These are phyloP conservation scores for Mellivora capensis DNA, from an alignment of 2,113 vertebrate genomes.

Conservation along the genomic window DNA sequence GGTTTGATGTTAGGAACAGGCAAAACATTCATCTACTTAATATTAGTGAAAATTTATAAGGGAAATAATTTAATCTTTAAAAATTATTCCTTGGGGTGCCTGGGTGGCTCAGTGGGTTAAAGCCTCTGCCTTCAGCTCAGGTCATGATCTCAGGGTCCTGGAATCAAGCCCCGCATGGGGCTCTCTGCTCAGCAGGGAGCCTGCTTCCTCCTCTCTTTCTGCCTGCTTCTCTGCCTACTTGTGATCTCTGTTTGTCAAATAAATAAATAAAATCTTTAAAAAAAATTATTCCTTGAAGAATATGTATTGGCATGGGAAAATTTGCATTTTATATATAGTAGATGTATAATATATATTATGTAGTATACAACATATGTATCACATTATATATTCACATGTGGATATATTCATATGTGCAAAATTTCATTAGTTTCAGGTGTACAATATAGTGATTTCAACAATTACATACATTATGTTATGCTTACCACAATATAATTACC, in stretches of 20 bases:
- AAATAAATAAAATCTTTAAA: not conserved
- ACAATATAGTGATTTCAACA: not conserved
- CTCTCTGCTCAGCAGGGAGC: no score
- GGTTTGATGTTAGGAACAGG: not conserved
- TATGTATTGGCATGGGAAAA: not conserved
- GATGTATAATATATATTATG: no score
- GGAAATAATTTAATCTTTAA: not conserved
- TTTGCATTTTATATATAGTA: not conserved
- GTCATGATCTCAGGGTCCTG: no score
- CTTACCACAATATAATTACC: not conserved
- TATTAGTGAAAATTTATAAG: not conserved
- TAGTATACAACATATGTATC: not conserved
- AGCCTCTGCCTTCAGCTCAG: no score
- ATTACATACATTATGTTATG: not conserved
- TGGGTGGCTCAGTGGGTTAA: no score
- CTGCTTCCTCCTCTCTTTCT: no score
- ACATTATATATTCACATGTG: not conserved
- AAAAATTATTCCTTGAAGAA: not conserved
- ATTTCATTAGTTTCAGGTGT: not conserved
- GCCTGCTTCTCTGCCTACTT: no score
- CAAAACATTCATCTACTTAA: not conserved
- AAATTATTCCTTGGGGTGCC: not conserved
- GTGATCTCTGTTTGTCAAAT: no score
- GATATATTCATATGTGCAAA: not conserved
- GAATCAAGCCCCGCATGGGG: no score